phyloP scores from a whole-genome alignment of 2,113 vertebrate genomes.

The Polypterus bichir region DNA sequence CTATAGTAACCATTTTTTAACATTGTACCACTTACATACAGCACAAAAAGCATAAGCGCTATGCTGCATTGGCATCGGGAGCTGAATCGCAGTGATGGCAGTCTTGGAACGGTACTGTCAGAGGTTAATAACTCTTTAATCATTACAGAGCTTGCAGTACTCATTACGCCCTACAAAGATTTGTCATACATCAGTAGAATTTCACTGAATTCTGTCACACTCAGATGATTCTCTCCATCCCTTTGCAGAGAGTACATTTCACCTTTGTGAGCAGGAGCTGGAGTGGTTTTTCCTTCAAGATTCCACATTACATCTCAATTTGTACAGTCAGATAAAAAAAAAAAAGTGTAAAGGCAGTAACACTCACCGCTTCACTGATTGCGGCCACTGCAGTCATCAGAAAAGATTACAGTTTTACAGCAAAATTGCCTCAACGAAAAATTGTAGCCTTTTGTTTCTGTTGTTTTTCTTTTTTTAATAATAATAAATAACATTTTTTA shows the following conservation, averaged over 20 bases:
- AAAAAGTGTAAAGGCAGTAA: not conserved
- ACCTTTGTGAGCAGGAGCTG: too few relatives aligned
- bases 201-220: slow-evolving; percentile 4
- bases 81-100: too few relatives aligned
- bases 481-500: too few relatives aligned
- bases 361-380: not conserved
- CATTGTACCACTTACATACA: too few relatives aligned
- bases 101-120: too few relatives aligned
- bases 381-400: not conserved
- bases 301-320: slow-evolving; percentile 8
- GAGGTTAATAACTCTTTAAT: too few relatives aligned
- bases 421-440: not conserved
- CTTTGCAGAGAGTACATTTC: not conserved
- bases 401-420: slow-evolving; percentile 4
- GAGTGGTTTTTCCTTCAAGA: slow-evolving; percentile 5
- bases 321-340: slow-evolving; percentile 2
- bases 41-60: too few relatives aligned
- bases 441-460: too few relatives aligned
- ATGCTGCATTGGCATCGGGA: too few relatives aligned
- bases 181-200: slow-evolving; percentile 36
- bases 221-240: slow-evolving; percentile 2
- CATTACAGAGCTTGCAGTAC: too few relatives aligned
- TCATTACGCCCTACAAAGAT: slow-evolving; percentile 38
- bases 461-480: too few relatives aligned
- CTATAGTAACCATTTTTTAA: too few relatives aligned